Evolutionary conservation across 92 coral and sea anemone genomes (phyloP).

Genomic region (Paramuricea clavata): DNA sequence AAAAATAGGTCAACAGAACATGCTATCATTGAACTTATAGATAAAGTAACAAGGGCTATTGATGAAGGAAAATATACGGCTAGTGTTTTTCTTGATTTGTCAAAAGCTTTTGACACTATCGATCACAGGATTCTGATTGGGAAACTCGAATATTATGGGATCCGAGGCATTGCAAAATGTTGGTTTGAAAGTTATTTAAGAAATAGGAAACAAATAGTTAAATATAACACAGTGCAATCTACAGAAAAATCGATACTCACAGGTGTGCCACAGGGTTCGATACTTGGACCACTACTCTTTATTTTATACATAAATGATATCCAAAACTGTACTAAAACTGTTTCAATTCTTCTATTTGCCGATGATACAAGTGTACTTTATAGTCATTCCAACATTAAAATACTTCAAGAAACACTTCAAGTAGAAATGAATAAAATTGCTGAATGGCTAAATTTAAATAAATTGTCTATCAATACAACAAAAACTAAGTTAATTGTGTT

Average conservation of each 20-base stretch:
- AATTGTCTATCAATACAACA: background rate
- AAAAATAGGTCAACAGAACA: too few species aligned
- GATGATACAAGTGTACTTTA: background rate
- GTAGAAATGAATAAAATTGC: background rate
- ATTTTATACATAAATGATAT: background rate
- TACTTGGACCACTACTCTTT: background rate
- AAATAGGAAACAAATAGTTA: background rate
- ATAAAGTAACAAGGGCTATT: too few species aligned
- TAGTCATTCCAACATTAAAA: background rate
- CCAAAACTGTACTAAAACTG: background rate
- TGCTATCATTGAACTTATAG: too few species aligned
- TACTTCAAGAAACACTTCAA: background rate
- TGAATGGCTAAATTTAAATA: background rate
- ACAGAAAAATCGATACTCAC: background rate
- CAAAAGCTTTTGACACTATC: too few species aligned
- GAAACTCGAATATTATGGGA: too few species aligned
- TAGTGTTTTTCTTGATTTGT: too few species aligned
- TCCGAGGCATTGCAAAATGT: background rate
- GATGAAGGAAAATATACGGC: too few species aligned
- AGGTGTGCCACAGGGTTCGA: background rate
- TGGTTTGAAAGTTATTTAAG: background rate
- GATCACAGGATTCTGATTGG: too few species aligned
- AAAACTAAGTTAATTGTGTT: too few species aligned
- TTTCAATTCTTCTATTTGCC: background rate
- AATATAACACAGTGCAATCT: background rate